A percentile compares a stretch with the other conserved stretches of the same genome.
Conservation (phyloP, 2,797 vertebrate genomes). For the Chelidonichthys spinosus region DNA sequence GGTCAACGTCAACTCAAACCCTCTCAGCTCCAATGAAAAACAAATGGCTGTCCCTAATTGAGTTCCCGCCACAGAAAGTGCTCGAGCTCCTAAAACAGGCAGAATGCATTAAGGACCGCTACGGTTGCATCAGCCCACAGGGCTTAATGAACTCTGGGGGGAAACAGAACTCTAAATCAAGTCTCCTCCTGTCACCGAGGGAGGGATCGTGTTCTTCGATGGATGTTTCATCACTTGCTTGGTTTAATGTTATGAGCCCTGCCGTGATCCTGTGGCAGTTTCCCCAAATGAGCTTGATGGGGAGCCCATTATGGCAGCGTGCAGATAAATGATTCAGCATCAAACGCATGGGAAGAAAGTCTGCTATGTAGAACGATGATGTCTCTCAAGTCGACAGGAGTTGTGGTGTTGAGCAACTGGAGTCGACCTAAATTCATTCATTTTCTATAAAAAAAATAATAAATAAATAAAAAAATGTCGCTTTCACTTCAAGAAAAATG, state of each 20-base stretch:
- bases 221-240: conserved; percentile 75
- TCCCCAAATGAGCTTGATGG: conserved; percentile 71
- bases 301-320: conserved; percentile 58
- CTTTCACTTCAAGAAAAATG: conserved; percentile 6
- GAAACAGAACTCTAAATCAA: conserved; percentile 60
- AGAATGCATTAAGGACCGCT: conserved; percentile 63
- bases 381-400: conserved; percentile 56
- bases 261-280: conserved; percentile 63
- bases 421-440: conserved; percentile 30
- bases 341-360: conserved; percentile 36
- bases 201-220: conserved; percentile 45
- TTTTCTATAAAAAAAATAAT: conserved; percentile 23
- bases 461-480: neutral
- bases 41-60: conserved; percentile 30
- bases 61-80: conserved; percentile 21
- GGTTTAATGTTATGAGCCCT: conserved; percentile 67
- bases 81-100: conserved; percentile 31
- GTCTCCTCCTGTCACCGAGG: conserved; percentile 62
- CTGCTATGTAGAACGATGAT: conserved; percentile 24
- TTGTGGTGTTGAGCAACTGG: conserved; percentile 55
- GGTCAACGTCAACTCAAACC: conserved; percentile 49
- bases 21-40: conserved; percentile 18
- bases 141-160: conserved; percentile 70
- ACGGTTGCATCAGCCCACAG: conserved; percentile 76
- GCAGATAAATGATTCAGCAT: conserved; percentile 49